Percentiles rank a stretch among this genome's conserved stretches.
Evolutionary conservation across 2,888 invertebrate species (phyloP).

Genomic region (Marasmarcha lunaedactyla): DNA sequence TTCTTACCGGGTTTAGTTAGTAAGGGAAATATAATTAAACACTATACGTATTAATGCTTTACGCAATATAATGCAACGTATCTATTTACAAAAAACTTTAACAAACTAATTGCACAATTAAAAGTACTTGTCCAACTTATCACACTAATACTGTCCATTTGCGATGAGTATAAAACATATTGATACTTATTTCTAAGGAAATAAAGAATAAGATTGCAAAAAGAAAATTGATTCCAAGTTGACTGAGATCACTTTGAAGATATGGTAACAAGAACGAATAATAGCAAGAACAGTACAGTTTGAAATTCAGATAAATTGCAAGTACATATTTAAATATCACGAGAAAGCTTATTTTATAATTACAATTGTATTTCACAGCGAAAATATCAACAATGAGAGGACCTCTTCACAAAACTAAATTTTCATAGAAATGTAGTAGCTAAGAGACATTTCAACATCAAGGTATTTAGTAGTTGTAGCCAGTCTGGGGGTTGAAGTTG

Average conservation of each 20-base stretch:
- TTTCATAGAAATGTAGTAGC: too few relatives aligned
- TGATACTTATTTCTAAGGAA: slow-evolving; percentile 21
- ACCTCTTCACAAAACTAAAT: slow-evolving; percentile 11
- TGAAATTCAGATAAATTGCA: too few relatives aligned
- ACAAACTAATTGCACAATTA: slow-evolving; percentile 32
- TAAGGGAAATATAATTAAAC: too few relatives aligned
- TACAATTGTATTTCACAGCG: neutral
- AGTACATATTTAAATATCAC: too few relatives aligned
- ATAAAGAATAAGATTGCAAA: slow-evolving; percentile 20
- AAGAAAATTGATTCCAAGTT: slow-evolving; percentile 21
- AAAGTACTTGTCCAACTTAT: slow-evolving; percentile 35
- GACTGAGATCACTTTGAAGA: too few relatives aligned
- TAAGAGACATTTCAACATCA: too few relatives aligned
- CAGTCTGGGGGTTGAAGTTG: slow-evolving; percentile 52
- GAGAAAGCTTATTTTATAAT: too few relatives aligned
- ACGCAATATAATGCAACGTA: slow-evolving; percentile 47
- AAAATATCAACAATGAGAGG: neutral
- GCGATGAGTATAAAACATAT: slow-evolving; percentile 23
- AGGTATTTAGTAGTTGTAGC: slow-evolving; percentile 46
- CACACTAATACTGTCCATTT: slow-evolving; percentile 52
- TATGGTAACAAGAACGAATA: too few relatives aligned
- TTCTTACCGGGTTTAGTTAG: too few relatives aligned
- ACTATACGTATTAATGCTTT: slow-evolving; percentile 27
- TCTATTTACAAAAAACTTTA: slow-evolving; percentile 56
- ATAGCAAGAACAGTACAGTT: too few relatives aligned